A percentile compares a stretch with the other conserved stretches of the same genome.
Conservation (phyloP, 2,888 invertebrate genomes). For the Chymomyza fuscimana region DNA sequence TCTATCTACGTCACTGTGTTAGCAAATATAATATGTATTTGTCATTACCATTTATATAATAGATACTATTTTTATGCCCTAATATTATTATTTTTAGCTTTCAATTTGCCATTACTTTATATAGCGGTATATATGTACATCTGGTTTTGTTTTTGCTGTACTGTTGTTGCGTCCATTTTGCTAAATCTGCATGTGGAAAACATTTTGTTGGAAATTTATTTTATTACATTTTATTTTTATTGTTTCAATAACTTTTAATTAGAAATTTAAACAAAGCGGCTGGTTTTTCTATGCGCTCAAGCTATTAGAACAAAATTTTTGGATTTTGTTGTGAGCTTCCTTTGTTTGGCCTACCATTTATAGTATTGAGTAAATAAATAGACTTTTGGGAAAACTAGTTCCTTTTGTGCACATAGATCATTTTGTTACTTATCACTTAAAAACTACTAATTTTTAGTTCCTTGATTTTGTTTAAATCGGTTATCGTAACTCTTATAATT, state of each 20-base stretch:
- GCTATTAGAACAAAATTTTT: too few relatives aligned
- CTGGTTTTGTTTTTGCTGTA: background rate
- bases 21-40: background rate
- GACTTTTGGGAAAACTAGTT: too few relatives aligned
- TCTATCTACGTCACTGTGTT: too few relatives aligned
- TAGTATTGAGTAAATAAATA: too few relatives aligned
- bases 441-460: too few relatives aligned
- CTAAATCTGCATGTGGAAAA: background rate
- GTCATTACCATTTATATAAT: background rate
- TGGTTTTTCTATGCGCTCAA: background rate
- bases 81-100: constrained; percentile 3
- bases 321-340: background rate
- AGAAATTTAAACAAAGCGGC: background rate
- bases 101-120: background rate
- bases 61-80: background rate
- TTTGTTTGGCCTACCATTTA: background rate
- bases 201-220: background rate
- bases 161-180: background rate
- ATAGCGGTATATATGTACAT: background rate
- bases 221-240: background rate
- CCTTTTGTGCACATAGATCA: too few relatives aligned
- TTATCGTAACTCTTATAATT: too few relatives aligned
- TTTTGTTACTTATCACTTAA: too few relatives aligned
- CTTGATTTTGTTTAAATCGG: too few relatives aligned
- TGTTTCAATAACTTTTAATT: background rate